Conservation (phyloP, 2,113 vertebrate genomes). For the Lophochroa leadbeateri region DNA sequence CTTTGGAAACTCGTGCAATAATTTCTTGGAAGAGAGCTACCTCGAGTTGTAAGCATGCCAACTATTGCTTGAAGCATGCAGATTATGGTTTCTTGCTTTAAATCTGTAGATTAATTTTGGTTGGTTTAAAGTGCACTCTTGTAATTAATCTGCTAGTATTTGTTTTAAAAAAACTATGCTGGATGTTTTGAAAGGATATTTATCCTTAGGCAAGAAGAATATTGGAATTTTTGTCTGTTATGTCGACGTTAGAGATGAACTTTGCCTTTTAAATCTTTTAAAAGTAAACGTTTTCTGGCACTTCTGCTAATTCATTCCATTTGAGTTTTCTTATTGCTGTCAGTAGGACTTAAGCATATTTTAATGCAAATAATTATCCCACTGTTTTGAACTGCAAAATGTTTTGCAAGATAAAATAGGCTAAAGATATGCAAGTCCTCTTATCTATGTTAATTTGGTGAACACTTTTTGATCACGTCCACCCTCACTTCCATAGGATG, state of each 20-base stretch:
- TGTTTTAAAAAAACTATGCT: slow-evolving; percentile 58
- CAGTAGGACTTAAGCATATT: slow-evolving; percentile 41
- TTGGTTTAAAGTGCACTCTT: slow-evolving; percentile 13
- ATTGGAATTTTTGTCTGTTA: slow-evolving; percentile 37
- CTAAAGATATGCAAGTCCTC: slow-evolving; percentile 55
- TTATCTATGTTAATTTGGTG: slow-evolving; percentile 50
- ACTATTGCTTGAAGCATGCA: slow-evolving; percentile 3
- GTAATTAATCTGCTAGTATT: slow-evolving; percentile 50
- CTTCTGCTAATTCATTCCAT: slow-evolving; percentile 41
- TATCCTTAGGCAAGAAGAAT: slow-evolving; percentile 32
- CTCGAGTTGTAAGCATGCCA: slow-evolving; percentile 10
- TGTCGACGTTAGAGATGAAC: background rate
- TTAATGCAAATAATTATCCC: slow-evolving; percentile 54
- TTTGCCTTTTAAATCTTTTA: slow-evolving; percentile 39
- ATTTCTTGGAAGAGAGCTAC: slow-evolving; percentile 32
- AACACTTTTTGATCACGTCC: slow-evolving; percentile 63
- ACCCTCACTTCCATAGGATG: slow-evolving; percentile 71
- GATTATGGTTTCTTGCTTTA: slow-evolving; percentile 42
- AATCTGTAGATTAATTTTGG: slow-evolving; percentile 41
- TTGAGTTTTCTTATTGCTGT: slow-evolving; percentile 32
- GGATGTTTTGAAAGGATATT: slow-evolving; percentile 54
- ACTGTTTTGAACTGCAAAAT: background rate
- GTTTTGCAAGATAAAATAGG: slow-evolving; percentile 59
- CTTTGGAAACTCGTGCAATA: background rate
- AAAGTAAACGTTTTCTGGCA: slow-evolving; percentile 51